Base-by-base conservation (phyloP, 2,888 invertebrate species). In the Lycocerus yunnanus region DNA sequence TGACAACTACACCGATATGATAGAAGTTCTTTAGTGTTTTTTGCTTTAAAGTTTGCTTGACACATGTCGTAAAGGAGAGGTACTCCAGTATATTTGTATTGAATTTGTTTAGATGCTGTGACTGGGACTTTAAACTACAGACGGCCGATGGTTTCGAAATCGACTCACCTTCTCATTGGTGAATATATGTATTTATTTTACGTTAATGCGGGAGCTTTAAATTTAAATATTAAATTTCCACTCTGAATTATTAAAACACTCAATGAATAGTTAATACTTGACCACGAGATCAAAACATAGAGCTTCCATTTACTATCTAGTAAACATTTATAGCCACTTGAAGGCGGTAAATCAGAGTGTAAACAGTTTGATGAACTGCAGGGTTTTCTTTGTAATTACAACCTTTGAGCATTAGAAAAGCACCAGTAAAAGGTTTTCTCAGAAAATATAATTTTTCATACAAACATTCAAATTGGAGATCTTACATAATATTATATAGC, bases 291-390 rank as follows among this genome's bases (percentile, higher is more conserved):
- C 66, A 67, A 75, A 67, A 43, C 59, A 66, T 61, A 65, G 13
- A 71, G 65, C 66, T 59, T 65, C 76, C 72, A 76, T 76, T 76
- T 76, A 76, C 70, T 68, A 27, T 60, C 76, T 70, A 76, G 72
- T 76, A 76, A 76, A 73, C 73, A 76, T 76, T 75, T 72, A 76
- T 73, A 73, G 76, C 71, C 73, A 70, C 72, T 72, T 71, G 71
- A 73, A 76, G 76, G 76, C 58, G 70, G 66, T 79, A 80, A 78
- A 80, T 78, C 78, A 78, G 76, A 78, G 79, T 80, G 80, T 79
- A 80, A 80, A 80, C 80, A 80, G 79, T 80, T 80, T 80, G 80
- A 80, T 80, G 77, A 78, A 80, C 78, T 77, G 78, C 75, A 61
- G 68, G 76, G 75, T 72, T 77, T 75, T 76, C 77, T 78, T 77